Conservation (phyloP, 1,140 invertebrate species). For the Physella acuta region DNA sequence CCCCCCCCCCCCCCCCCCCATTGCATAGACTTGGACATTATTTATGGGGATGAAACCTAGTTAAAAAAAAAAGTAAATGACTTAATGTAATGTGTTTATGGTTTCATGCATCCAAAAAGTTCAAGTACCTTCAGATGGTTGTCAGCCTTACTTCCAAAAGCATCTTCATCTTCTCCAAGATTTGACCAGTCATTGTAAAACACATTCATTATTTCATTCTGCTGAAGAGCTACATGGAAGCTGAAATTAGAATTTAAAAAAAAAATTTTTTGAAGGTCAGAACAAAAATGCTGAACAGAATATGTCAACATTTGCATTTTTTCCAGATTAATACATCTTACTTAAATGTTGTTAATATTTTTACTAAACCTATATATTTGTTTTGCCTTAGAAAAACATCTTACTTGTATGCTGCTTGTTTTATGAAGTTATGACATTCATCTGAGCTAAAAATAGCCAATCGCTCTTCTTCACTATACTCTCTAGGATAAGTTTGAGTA, state of each 20-base stretch:
- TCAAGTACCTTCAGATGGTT: constrained; percentile 57
- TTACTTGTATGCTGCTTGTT: constrained; percentile 46
- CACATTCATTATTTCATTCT: constrained; percentile 61
- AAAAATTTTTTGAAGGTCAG: too few species aligned
- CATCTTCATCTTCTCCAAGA: constrained; percentile 51
- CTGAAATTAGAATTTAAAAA: too few species aligned
- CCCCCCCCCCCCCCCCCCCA: too few species aligned
- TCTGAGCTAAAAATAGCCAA: constrained; percentile 39
- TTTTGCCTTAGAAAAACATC: too few species aligned
- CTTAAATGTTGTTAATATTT: too few species aligned
- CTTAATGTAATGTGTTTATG: not conserved
- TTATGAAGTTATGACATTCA: constrained; percentile 43
- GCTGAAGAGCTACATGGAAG: constrained; percentile 58
- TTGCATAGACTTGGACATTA: too few species aligned
- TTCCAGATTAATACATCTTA: too few species aligned
- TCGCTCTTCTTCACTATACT: constrained; percentile 50
- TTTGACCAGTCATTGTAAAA: constrained; percentile 59
- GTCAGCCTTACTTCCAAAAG: constrained; percentile 59
- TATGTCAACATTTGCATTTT: too few species aligned
- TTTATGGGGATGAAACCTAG: too few species aligned
- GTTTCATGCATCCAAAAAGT: not conserved
- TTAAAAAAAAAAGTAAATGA: too few species aligned
- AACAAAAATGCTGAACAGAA: too few species aligned
- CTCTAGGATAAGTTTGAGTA: constrained; percentile 56
- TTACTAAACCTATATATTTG: too few species aligned